Evolutionary conservation across 2,113 vertebrate genomes (phyloP).

Genomic region (Albula glossodonta): DNA sequence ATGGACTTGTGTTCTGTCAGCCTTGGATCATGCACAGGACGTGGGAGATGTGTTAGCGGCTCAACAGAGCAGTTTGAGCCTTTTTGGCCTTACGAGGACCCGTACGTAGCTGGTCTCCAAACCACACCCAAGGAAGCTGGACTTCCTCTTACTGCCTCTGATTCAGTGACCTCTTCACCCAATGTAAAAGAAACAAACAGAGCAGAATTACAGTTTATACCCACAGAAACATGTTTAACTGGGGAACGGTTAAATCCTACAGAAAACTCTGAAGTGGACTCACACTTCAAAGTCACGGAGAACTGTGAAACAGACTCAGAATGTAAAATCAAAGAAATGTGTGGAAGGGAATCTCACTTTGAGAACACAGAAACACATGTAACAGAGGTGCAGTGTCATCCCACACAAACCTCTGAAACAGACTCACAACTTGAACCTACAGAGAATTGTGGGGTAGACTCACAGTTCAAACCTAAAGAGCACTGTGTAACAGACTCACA

Average conservation of each 20-base stretch:
- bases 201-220: background rate
- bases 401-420: too few species aligned
- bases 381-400: too few species aligned
- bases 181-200: conserved; percentile 4
- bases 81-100: background rate
- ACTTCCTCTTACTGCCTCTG: conserved; percentile 18
- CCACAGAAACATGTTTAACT: background rate
- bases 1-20: background rate
- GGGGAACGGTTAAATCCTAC: conserved; percentile 3
- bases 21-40: background rate
- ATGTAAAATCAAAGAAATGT: background rate
- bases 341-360: background rate
- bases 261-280: background rate
- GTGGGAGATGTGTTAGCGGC: background rate
- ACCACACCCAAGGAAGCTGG: conserved; percentile 30
- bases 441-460: too few species aligned
- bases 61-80: background rate
- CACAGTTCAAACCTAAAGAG: too few species aligned
- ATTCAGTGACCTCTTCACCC: background rate
- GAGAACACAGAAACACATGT: background rate
- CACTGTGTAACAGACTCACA: too few species aligned
- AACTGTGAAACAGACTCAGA: background rate
- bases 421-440: too few species aligned
- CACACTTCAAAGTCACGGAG: background rate
- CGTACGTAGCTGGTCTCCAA: background rate